Conservation (phyloP, 2,888 invertebrate species). For the Pristionchus arcanus region DNA sequence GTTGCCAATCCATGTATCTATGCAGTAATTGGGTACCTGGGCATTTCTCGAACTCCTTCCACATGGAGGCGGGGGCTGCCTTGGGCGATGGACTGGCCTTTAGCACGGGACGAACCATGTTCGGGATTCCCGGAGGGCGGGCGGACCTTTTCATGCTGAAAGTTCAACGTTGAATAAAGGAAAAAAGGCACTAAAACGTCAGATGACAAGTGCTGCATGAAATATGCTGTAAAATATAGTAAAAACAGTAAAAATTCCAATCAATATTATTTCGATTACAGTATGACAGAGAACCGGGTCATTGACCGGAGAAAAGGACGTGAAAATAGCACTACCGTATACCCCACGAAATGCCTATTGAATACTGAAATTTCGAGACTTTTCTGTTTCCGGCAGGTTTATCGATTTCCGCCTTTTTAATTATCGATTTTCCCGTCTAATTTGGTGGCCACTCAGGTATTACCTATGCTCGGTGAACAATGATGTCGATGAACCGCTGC, state of each 20-base stretch:
- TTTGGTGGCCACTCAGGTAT: constrained; percentile 42
- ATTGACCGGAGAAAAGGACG: neutral
- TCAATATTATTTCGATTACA: neutral
- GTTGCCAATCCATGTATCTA: too few relatives aligned
- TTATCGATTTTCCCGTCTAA: neutral
- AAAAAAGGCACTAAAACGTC: neutral
- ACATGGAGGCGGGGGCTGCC: neutral
- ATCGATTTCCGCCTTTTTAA: neutral
- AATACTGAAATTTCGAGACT: neutral
- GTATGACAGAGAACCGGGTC: neutral
- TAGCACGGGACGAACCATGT: neutral
- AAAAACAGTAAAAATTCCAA: neutral
- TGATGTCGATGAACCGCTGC: constrained; percentile 51
- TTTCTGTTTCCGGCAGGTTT: neutral
- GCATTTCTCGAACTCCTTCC: constrained; percentile 39
- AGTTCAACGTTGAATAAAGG: too few relatives aligned
- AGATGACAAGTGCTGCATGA: neutral
- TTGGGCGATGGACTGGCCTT: neutral
- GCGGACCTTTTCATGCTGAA: constrained; percentile 12
- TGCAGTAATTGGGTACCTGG: neutral
- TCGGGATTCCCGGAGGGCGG: neutral
- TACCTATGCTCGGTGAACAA: constrained; percentile 14
- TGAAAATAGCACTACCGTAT: neutral
- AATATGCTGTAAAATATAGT: neutral
- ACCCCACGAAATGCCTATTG: neutral